phyloP scores from a whole-genome alignment of 2,797 vertebrate genomes.

The Masticophis lateralis region DNA sequence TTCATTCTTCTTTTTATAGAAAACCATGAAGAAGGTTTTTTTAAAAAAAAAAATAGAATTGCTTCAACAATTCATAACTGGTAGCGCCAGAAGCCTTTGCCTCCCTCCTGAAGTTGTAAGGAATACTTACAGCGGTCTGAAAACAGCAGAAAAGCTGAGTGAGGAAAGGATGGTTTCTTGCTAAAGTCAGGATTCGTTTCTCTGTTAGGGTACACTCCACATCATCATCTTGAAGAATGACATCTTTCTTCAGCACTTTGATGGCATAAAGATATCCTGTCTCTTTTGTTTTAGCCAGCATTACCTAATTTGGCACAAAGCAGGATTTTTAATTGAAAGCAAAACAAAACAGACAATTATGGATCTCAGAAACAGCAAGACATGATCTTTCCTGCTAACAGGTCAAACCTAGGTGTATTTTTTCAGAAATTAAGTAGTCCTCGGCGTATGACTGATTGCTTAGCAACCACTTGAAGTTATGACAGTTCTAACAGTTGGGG shows the following conservation, averaged over 20 bases:
- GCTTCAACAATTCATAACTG: not conserved
- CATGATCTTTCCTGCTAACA: not conserved
- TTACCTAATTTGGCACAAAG: slow-evolving; percentile 77
- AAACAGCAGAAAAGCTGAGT: slow-evolving; percentile 97
- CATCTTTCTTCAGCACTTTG: slow-evolving; percentile 96
- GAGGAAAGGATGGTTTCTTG: slow-evolving; percentile 92
- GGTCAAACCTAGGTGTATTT: not conserved
- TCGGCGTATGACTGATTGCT: not conserved
- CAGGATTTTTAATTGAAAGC: not conserved
- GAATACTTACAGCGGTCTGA: slow-evolving; percentile 84
- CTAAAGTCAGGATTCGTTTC: slow-evolving; percentile 91
- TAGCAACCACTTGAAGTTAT: not conserved
- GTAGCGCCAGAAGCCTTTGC: not conserved
- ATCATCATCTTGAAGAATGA: slow-evolving; percentile 95
- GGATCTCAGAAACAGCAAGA: not conserved
- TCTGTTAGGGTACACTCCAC: slow-evolving; percentile 98
- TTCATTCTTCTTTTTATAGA: not conserved
- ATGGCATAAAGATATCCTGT: slow-evolving; percentile 87
- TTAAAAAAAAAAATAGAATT: not conserved
- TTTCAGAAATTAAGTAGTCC: not conserved
- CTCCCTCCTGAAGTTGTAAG: no score
- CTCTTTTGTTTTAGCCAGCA: slow-evolving; percentile 86
- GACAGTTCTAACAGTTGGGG: not conserved
- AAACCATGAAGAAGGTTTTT: not conserved
- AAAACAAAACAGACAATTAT: not conserved